Evolutionary conservation across 2,888 invertebrate species (phyloP), one percentile per base, ranked within the genome.

Genomic region (Uloborus plumipes): DNA sequence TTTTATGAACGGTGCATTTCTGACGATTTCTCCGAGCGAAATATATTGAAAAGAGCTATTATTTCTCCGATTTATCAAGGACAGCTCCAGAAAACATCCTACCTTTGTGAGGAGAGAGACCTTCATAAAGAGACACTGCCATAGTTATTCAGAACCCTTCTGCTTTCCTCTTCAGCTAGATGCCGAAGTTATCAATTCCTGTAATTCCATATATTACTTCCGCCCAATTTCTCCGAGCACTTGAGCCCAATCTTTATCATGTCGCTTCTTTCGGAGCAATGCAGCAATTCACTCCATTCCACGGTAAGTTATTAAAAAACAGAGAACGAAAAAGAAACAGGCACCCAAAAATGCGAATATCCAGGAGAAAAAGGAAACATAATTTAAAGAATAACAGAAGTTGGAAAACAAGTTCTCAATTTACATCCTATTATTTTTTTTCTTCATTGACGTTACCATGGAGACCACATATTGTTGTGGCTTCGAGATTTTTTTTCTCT

Each of bases 391-490:
- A 79, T 73, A 79, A 73, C 73, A 59, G 53, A 20, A 70, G 67
- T 70, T 70, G 55, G 69, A 31, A 70, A 74, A 64, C 80, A 70
- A 80, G 69, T 55, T 65, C 80, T 80, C 74, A 80, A 80, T 80
- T 80, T 80, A 80, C 74, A 80, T 80, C 70, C 69, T 58, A 74
- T 80, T 80, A 80, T 80, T 64, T 64, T 53, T 69, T 69, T 67
- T 58, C 55, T 39, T 39, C 26, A 49, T 66, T 31, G 55, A 50
- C 61, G 26, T 61, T 49, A 22, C 80, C 74, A 80, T 80, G 67
- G 62, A 58, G 50, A 80, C 74, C 58, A 51, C 31, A 74, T 53
- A 74, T 64, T 80, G 80, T 80, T 80, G 80, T 80, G 80, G 74
- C 64, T 64, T 47, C 47, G 26, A 47, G 70, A 64, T 39, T 39